These are phyloP conservation scores for Nebria brevicollis DNA, from an alignment of 2,888 invertebrate genomes.

Conservation along the genomic window DNA sequence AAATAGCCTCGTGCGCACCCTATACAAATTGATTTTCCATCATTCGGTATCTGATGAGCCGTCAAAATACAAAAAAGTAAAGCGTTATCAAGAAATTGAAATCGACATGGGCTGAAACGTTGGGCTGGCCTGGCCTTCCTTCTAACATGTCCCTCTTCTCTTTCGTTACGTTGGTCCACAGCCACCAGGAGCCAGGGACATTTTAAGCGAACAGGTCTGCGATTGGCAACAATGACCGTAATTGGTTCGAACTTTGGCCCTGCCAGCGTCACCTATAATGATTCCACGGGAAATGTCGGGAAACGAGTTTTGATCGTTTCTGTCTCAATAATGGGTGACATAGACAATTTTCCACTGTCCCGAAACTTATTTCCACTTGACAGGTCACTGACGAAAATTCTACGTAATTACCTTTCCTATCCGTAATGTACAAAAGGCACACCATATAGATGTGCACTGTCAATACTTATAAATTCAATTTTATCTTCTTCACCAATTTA, in stretches of 20 bases:
- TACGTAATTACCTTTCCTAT: background rate
- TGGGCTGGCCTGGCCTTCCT: background rate
- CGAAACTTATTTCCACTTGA: background rate
- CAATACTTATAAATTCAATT: background rate
- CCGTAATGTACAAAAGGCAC: no score
- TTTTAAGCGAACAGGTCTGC: conserved; percentile 59
- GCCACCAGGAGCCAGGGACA: conserved; percentile 50
- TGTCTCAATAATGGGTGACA: background rate
- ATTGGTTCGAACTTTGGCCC: conserved; percentile 63
- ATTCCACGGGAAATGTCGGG: conserved; percentile 52
- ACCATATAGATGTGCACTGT: no score
- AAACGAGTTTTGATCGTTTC: conserved; percentile 38
- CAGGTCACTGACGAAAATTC: background rate
- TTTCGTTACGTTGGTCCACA: conserved; percentile 35
- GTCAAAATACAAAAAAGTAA: conserved; percentile 50
- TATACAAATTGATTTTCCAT: conserved; percentile 47
- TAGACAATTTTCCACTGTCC: background rate
- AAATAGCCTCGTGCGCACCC: conserved; percentile 30
- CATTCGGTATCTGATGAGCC: conserved; percentile 45
- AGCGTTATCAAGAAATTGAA: conserved; percentile 59
- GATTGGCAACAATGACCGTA: conserved; percentile 63
- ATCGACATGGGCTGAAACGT: conserved; percentile 55
- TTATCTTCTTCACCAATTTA: background rate
- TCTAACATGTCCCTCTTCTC: conserved; percentile 28
- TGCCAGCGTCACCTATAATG: conserved; percentile 57